phyloP scores from a whole-genome alignment of 2,113 vertebrate genomes.

The Nannospalax galili region DNA sequence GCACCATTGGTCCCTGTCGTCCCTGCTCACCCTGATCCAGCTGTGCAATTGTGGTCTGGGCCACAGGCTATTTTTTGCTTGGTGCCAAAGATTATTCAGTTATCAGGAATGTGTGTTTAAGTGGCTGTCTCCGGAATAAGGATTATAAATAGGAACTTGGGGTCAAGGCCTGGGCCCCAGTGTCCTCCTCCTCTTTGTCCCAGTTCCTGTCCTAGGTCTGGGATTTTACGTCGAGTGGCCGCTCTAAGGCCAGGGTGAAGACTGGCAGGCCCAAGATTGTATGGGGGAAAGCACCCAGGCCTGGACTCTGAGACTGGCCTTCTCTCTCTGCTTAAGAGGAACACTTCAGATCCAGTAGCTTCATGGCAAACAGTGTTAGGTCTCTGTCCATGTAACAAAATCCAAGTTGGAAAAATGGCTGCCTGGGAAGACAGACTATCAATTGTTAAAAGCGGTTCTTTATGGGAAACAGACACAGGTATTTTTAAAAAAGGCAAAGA shows the following conservation, averaged over 20 bases:
- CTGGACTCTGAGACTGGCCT: background rate
- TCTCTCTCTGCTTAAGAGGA: background rate
- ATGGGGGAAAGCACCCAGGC: constrained; percentile 17
- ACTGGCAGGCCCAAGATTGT: background rate
- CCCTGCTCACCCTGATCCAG: constrained; percentile 77
- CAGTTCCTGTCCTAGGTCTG: constrained; percentile 62
- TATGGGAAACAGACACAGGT: background rate
- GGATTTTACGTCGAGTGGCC: constrained; percentile 52
- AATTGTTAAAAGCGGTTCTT: background rate
- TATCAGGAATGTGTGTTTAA: constrained; percentile 86
- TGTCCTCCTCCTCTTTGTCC: constrained; percentile 75
- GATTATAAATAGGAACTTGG: constrained; percentile 85
- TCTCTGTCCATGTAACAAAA: background rate
- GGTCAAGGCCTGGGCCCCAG: constrained; percentile 78
- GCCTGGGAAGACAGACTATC: background rate
- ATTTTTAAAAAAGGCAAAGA: background rate
- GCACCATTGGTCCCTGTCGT: constrained; percentile 58
- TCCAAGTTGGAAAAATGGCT: background rate
- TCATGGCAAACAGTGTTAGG: background rate
- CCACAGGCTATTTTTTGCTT: constrained; percentile 85
- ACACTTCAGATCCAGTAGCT: background rate
- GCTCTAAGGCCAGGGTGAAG: background rate
- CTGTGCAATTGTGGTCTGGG: constrained; percentile 85
- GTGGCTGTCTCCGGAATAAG: constrained; percentile 81
- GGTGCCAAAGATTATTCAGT: constrained; percentile 85